A percentile compares a stretch with the other conserved stretches of the same genome.
Conservation (phyloP, 2,113 vertebrate genomes). For the Ophthalmolycus amberensis region DNA sequence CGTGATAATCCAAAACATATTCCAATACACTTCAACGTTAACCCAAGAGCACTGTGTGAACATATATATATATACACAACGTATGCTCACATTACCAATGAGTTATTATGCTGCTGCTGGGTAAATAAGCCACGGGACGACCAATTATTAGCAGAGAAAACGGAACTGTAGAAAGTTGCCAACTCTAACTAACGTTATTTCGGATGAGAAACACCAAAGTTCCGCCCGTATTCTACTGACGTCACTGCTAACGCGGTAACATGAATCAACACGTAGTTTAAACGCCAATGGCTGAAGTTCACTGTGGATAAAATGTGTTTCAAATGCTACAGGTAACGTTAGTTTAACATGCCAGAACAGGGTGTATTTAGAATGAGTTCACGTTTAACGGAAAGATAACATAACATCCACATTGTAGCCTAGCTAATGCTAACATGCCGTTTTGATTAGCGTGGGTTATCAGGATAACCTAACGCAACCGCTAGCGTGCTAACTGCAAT, state of each 20-base stretch:
- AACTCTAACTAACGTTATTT: not conserved
- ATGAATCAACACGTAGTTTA: not conserved
- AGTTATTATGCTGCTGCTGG: not conserved
- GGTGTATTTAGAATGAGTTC: not conserved
- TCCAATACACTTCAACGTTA: not conserved
- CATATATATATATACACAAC: no score
- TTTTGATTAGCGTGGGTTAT: not conserved
- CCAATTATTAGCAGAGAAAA: not conserved
- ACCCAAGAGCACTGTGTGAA: not conserved
- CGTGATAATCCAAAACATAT: no score
- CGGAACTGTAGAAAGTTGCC: not conserved
- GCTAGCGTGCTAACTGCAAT: not conserved
- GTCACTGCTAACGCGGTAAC: not conserved
- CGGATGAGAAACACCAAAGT: not conserved
- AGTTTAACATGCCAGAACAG: no score
- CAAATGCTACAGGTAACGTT: not conserved
- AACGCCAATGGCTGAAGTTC: not conserved
- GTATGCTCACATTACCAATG: not conserved
- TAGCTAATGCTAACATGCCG: conserved; percentile 1
- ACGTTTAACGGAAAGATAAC: not conserved
- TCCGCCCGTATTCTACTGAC: not conserved
- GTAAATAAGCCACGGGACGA: no score
- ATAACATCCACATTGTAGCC: not conserved
- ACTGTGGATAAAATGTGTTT: no score
- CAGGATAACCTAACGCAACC: no score